Conservation (phyloP, 2,113 vertebrate genomes). For the Axis porcinus region DNA sequence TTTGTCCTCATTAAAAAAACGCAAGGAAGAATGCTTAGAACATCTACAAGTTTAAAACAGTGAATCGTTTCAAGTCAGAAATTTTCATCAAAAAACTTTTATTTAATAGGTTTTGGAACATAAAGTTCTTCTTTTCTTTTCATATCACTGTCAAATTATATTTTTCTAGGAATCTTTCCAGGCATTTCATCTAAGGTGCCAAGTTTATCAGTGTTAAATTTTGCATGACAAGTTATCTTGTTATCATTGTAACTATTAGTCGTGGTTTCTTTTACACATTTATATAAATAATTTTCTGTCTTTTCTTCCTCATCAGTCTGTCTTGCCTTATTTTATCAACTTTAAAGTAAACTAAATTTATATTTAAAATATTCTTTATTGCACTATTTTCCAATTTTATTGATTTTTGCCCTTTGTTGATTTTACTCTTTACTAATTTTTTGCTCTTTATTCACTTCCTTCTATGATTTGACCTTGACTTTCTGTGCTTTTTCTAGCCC, state of each 20-base stretch:
- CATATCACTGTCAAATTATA: background rate
- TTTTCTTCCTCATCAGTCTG: background rate
- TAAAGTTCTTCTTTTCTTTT: background rate
- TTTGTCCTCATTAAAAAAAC: background rate
- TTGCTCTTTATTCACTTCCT: background rate
- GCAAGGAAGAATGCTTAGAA: background rate
- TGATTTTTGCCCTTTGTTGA: background rate
- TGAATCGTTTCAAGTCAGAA: background rate
- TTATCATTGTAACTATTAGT: background rate
- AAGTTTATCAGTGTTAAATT: background rate
- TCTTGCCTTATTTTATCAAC: background rate
- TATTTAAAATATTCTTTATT: background rate
- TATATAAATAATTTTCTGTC: background rate
- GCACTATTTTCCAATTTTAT: background rate
- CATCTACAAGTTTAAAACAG: background rate
- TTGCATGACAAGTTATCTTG: background rate
- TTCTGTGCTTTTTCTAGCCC: background rate
- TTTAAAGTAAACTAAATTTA: background rate
- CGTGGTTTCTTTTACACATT: background rate
- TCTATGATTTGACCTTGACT: background rate
- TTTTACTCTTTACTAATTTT: background rate
- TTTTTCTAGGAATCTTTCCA: background rate
- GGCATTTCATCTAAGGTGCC: background rate
- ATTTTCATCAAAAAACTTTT: background rate
- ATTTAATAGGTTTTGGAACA: background rate